Conservation (phyloP, 2,888 invertebrate species). For the Drosophila neoperkinsi region DNA sequence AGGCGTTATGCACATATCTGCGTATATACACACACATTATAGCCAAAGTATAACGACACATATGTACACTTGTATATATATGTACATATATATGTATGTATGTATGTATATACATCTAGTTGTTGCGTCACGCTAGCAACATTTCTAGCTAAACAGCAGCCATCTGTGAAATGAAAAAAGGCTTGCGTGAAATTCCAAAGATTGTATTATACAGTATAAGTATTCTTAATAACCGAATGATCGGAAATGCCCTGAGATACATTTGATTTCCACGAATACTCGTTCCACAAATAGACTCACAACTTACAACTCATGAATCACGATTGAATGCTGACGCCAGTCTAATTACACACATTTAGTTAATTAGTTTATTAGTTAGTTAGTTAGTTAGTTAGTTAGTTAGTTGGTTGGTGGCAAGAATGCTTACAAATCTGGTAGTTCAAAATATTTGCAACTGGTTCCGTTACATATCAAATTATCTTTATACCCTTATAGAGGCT, state of each 20-base stretch:
- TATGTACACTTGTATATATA: background rate
- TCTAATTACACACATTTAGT: conserved; percentile 31
- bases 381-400: conserved; percentile 16
- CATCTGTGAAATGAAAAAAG: conserved; percentile 31
- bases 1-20: conserved; percentile 14
- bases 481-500: background rate
- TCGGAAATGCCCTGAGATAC: conserved; percentile 48
- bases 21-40: background rate
- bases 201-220: conserved; percentile 32
- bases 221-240: conserved; percentile 20
- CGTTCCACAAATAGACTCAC: conserved; percentile 13
- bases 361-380: conserved; percentile 24
- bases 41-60: background rate
- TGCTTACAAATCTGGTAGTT: conserved; percentile 6
- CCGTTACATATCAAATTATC: conserved; percentile 1
- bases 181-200: conserved; percentile 54
- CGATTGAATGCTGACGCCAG: conserved; percentile 27
- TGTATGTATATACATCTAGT: background rate
- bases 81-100: background rate
- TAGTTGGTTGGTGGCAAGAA: no score
- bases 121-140: conserved; percentile 6
- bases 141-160: conserved; percentile 24
- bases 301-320: conserved; percentile 2
- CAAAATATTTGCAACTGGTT: conserved; percentile 7
- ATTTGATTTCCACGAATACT: conserved; percentile 31